These are phyloP conservation scores for Ectemnius lituratus DNA, from an alignment of 2,888 invertebrate species.

Conservation along the genomic window DNA sequence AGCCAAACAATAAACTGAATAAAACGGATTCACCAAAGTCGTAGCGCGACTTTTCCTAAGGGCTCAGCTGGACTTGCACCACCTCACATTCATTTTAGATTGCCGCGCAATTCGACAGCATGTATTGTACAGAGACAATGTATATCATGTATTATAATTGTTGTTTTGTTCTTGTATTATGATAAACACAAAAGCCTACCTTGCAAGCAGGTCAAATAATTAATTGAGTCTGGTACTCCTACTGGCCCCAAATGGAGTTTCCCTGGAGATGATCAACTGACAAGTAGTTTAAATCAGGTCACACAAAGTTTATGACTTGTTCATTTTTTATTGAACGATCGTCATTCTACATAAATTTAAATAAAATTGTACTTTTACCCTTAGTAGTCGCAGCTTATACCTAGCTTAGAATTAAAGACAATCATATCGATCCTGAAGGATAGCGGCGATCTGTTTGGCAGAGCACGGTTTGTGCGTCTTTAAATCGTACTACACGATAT, in stretches of 20 bases:
- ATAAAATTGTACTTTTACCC: conserved; percentile 68
- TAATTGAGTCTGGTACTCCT: no score
- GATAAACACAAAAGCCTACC: conserved; percentile 30
- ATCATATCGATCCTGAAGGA: conserved; percentile 45
- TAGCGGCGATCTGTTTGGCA: conserved; percentile 66
- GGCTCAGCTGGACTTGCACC: no score
- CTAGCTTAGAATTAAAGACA: conserved; percentile 46
- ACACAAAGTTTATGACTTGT: conserved; percentile 47
- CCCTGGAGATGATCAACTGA: no score
- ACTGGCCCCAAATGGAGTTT: no score
- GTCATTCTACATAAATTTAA: conserved; percentile 61
- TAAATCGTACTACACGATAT: conserved; percentile 20
- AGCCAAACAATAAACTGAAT: conserved; percentile 47
- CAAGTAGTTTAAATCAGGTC: no score
- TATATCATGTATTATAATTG: conserved; percentile 47
- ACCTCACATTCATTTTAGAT: neutral
- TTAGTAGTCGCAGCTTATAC: conserved; percentile 59
- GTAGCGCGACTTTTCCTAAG: conserved; percentile 38
- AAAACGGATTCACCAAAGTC: conserved; percentile 65
- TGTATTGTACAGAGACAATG: conserved; percentile 12
- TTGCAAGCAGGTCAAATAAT: no score
- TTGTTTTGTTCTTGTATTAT: conserved; percentile 43
- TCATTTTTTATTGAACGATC: conserved; percentile 61
- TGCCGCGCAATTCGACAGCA: neutral
- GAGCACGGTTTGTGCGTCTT: conserved; percentile 64